Base-by-base conservation (phyloP, 2,113 vertebrate species). In the Pangasianodon hypophthalmus region DNA sequence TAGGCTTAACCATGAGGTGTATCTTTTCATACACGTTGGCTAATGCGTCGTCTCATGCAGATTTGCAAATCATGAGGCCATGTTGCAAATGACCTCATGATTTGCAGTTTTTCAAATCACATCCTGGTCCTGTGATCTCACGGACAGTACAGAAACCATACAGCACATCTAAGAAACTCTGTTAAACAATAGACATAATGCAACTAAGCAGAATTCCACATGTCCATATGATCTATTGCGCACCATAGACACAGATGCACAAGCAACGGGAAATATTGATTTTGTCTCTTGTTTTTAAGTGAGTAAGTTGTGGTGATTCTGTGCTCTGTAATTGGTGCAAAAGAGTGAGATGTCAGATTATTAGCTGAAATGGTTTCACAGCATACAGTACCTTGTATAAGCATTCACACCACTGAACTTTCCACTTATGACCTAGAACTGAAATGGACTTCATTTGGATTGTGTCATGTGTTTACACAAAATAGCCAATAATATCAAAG, bases 141-240 rank as follows among this genome's bases (percentile, higher is more conserved):
- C 18, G 29, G 48, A 52, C 48, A 54, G 79, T 52, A 81, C 2
- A 54, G 29, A 32, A 81, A 54, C 29, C 84, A 46, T 85, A 85
- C 60, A 69, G 26, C 44, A 18, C 9, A 9, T 71, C n/a, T 46
- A 10, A 18, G 24, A 81, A n/a, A 37, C 58, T 77, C 32, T 88
- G 37, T 32, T 32, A n/a, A 80, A 79, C 54, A 80, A 79, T 3
- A n/a, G 29, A 80, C 4, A 82, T 19, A 80, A 75, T 41, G 50
- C 37, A 87, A 85, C 10, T 85, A 64, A 69, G 29, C 32, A 85
- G 10, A 84, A 41, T 64, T 62, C 83, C 6, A 81, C 44, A 44
- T 46, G 24, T 85, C 26, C n/a, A n/a, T 85, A 32, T 69, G 44
- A 87, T n/a, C 44, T 87, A 85, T 9, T 85, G 21, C 9, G 2